Evolutionary conservation across 2,113 vertebrate species (phyloP), one percentile per base, ranked within the genome.

Genomic region (Hystrix brachyura): DNA sequence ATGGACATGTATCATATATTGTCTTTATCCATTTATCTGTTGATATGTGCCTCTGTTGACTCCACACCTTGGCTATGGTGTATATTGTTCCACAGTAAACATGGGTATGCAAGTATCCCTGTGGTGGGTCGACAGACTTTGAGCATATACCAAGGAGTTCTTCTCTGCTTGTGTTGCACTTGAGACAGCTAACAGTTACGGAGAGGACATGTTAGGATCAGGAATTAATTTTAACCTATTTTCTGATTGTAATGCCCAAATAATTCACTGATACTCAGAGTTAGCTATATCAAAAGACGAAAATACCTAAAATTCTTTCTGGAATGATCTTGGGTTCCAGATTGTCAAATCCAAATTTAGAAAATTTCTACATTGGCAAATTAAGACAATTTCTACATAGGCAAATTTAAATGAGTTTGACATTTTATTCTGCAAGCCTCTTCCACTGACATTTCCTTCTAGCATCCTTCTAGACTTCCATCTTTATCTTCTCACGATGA

Each of bases 221-320:
- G 25, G 2, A 94, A 43, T 23, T 93, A 60, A 87, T 79, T 92
- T 90, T 46, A 71, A 83, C 90, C 14, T 25, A 86, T 53, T 34
- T 78, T 91, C 19, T 86, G 11, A 91, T 87, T 84, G 12, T 11
- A 95, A 86, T 92, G 79, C 32, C 86, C 60, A 82, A 86, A 74
- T 13, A 65, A 59, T 59, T 87, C n/a, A 46, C 27, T 60, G 8
- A 17, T 65, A 46, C 18, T 81, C 15, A 94, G 12, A 60, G 29
- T 0, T 7, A 51, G 4, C 32, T 71, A 0, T 79, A 87, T 93
- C 38, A 86, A 84, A 95, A 79, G 13, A 46, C 6, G 27, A 86
- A 85, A 15, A 25, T 0, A 59, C 21, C 65, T 57, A 84, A 74
- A 65, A 80, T 62, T 94, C 4, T 74, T 93, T 67, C 34, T 87